These are phyloP conservation scores for Hippopotamyrus pictus DNA, from an alignment of 2,797 vertebrate genomes.

Conservation along the genomic window DNA sequence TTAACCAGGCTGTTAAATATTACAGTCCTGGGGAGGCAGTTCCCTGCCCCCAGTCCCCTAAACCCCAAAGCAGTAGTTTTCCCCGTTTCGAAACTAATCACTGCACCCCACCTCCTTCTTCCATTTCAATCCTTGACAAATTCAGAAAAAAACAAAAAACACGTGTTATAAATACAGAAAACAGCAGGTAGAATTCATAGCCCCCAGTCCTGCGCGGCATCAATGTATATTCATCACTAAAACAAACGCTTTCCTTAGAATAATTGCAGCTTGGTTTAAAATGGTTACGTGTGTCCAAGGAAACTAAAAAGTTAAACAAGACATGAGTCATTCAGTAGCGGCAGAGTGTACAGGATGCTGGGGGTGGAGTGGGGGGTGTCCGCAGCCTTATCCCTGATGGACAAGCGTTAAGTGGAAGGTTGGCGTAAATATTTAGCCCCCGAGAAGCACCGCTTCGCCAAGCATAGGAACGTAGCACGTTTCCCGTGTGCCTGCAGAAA, in stretches of 20 bases:
- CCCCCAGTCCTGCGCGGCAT: neutral
- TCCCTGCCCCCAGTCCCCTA: neutral
- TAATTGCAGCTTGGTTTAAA: neutral
- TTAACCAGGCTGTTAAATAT: neutral
- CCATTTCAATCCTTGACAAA: neutral
- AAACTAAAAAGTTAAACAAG: neutral
- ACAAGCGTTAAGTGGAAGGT: conserved; percentile 49
- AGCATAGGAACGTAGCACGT: neutral
- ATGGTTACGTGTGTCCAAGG: neutral
- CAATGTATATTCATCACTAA: neutral
- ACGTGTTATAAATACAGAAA: neutral
- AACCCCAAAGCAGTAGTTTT: neutral
- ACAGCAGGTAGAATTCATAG: neutral
- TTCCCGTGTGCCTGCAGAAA: neutral
- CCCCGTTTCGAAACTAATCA: neutral
- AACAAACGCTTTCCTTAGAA: neutral
- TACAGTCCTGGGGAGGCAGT: neutral
- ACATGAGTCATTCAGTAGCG: neutral
- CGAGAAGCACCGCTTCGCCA: neutral
- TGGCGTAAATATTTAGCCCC: conserved; percentile 63
- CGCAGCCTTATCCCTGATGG: conserved; percentile 39
- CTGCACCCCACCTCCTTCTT: neutral
- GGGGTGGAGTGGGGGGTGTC: neutral
- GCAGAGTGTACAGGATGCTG: neutral
- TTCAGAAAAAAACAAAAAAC: neutral